Conservation (phyloP, 2,888 invertebrate species). For the Euproctis similis region DNA sequence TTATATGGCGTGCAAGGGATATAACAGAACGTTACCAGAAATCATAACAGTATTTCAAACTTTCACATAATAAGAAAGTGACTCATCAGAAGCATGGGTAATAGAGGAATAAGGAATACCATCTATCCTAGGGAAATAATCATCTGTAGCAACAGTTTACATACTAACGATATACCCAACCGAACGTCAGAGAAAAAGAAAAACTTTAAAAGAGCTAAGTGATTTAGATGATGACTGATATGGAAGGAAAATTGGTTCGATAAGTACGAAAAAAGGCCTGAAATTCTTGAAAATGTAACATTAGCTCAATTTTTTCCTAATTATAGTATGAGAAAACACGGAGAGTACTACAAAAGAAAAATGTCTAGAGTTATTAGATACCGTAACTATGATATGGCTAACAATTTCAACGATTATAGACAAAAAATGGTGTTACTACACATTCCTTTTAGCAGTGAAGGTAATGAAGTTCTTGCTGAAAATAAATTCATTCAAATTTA, state of each 20-base stretch:
- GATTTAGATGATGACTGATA: too few relatives aligned
- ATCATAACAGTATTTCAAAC: too few relatives aligned
- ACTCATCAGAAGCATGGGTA: too few relatives aligned
- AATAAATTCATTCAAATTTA: constrained; percentile 31
- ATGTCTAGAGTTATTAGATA: constrained; percentile 39
- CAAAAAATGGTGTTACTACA: constrained; percentile 38
- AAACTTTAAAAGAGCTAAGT: neutral
- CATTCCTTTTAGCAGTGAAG: constrained; percentile 39
- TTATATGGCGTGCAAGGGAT: too few relatives aligned
- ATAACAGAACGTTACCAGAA: too few relatives aligned
- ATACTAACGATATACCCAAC: constrained; percentile 32
- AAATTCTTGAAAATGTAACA: constrained; percentile 30
- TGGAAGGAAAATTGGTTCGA: constrained; percentile 45
- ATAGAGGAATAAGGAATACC: too few relatives aligned
- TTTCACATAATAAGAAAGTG: too few relatives aligned
- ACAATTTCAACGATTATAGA: constrained; percentile 34
- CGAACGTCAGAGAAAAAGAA: constrained; percentile 21
- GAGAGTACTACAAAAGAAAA: constrained; percentile 18
- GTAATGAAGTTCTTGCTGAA: constrained; percentile 34
- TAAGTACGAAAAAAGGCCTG: constrained; percentile 43
- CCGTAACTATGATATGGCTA: constrained; percentile 35
- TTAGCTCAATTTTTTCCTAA: constrained; percentile 43
- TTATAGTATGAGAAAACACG: constrained; percentile 12
- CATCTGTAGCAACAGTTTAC: constrained; percentile 14
- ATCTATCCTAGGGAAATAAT: too few relatives aligned